Conservation (phyloP, 2,888 invertebrate species). For the Acanthacorydalis orientalis region DNA sequence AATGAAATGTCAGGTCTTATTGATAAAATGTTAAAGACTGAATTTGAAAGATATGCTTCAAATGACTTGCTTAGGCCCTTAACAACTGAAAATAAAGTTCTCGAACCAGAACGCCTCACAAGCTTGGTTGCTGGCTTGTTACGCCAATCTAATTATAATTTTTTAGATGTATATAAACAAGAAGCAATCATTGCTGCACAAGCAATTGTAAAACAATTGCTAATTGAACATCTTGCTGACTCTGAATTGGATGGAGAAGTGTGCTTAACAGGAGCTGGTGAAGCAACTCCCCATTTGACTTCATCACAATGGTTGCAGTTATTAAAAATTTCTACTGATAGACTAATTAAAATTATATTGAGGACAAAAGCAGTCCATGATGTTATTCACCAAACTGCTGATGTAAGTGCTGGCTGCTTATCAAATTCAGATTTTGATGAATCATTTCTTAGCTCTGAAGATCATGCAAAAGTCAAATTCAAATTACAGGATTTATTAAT, state of each 20-base stretch:
- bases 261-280: constrained; percentile 32
- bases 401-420: constrained; percentile 38
- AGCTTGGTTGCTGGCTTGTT: constrained; percentile 83
- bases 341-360: constrained; percentile 41
- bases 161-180: constrained; percentile 71
- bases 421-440: constrained; percentile 34
- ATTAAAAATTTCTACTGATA: constrained; percentile 21
- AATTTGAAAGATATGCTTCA: constrained; percentile 83
- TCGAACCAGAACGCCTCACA: constrained; percentile 72
- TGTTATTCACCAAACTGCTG: constrained; percentile 61
- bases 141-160: constrained; percentile 71
- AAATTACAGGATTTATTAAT: constrained; percentile 62
- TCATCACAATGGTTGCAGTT: constrained; percentile 24
- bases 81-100: constrained; percentile 38
- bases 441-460: constrained; percentile 50
- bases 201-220: constrained; percentile 73
- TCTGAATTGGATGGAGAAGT: constrained; percentile 34
- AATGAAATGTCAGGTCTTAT: constrained; percentile 91
- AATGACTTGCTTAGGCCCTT: constrained; percentile 77
- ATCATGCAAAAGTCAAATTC: constrained; percentile 47
- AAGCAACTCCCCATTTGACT: constrained; percentile 23
- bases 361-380: constrained; percentile 58
- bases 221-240: constrained; percentile 59
- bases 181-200: constrained; percentile 82
- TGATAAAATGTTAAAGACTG: constrained; percentile 90